These are phyloP conservation scores for Eurosta solidaginis DNA, from an alignment of 1,140 invertebrate species.

Conservation along the genomic window DNA sequence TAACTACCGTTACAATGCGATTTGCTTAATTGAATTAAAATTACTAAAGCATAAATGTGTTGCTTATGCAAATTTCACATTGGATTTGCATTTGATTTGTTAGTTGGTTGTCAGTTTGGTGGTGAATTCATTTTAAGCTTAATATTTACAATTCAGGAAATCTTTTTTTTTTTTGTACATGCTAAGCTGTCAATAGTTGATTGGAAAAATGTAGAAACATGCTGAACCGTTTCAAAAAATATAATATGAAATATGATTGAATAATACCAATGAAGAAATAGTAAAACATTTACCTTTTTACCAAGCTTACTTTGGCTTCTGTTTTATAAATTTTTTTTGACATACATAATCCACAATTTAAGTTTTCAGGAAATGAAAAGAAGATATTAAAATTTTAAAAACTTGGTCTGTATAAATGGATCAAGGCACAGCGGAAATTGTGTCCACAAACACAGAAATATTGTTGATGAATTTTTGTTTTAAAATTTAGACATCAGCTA, in stretches of 20 bases:
- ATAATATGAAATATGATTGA: background rate
- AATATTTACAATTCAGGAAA: background rate
- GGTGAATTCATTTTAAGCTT: background rate
- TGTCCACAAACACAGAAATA: too few species aligned
- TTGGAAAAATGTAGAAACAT: background rate
- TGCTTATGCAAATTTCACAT: background rate
- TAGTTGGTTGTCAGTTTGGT: background rate
- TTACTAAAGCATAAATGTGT: background rate
- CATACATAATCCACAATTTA: too few species aligned
- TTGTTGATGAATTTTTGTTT: too few species aligned
- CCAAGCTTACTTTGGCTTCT: too few species aligned
- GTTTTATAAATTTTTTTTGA: too few species aligned
- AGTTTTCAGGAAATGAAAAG: too few species aligned
- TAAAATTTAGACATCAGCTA: too few species aligned
- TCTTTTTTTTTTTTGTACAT: background rate
- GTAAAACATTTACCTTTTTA: too few species aligned
- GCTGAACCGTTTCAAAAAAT: background rate
- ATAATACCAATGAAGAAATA: background rate
- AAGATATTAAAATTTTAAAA: too few species aligned
- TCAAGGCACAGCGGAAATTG: too few species aligned
- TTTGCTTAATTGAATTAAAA: background rate
- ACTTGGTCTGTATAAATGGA: too few species aligned
- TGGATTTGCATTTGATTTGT: background rate
- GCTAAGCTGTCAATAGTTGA: background rate
- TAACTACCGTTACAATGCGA: background rate